phyloP scores from a whole-genome alignment of 1,140 invertebrate species.

The Orchestia grillus region DNA sequence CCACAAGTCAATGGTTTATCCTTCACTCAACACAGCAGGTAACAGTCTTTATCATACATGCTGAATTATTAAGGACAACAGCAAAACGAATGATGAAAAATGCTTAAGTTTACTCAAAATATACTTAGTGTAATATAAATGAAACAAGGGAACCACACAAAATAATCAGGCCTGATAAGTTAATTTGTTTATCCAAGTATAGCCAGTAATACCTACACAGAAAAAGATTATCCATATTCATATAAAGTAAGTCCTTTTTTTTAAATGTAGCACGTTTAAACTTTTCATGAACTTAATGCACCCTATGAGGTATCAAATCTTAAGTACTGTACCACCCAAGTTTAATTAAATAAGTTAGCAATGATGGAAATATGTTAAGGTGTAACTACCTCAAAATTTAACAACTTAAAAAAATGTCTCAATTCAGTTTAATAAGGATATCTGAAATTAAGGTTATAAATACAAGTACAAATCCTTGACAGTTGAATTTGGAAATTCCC shows the following conservation, averaged over 20 bases:
- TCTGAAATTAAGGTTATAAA: background rate
- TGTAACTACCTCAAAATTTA: too few relatives aligned
- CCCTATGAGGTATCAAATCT: background rate
- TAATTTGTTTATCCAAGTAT: background rate
- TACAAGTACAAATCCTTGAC: background rate
- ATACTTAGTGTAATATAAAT: constrained; percentile 38
- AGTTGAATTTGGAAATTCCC: background rate
- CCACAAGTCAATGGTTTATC: too few relatives aligned
- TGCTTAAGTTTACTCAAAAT: constrained; percentile 45
- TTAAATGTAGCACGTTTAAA: background rate
- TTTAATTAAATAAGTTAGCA: too few relatives aligned
- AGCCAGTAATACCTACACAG: background rate
- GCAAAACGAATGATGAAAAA: constrained; percentile 6
- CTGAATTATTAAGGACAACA: background rate
- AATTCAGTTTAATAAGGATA: too few relatives aligned
- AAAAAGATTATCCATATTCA: too few relatives aligned
- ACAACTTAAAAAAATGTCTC: too few relatives aligned
- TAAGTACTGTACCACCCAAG: background rate
- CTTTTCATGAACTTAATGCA: background rate
- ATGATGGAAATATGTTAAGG: too few relatives aligned
- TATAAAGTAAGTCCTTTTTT: too few relatives aligned
- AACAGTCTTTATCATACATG: too few relatives aligned
- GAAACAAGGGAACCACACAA: background rate
- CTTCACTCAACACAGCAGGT: too few relatives aligned
- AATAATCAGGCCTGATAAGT: background rate